phyloP scores from a whole-genome alignment of 2,888 invertebrate species.

The Caenorhabditis sp. region DNA sequence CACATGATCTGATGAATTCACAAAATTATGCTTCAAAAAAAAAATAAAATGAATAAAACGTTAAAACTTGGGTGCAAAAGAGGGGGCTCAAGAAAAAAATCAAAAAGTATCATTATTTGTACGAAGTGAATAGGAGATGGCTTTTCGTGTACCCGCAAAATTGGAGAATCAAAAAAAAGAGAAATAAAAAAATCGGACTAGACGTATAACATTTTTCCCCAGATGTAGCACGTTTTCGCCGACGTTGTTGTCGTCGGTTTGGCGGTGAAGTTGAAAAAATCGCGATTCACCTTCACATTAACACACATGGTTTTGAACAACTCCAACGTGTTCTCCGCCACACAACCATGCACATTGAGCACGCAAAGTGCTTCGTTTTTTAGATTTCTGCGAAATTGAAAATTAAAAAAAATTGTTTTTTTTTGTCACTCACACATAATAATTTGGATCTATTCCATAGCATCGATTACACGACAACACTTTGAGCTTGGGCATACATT shows the following conservation, averaged over 20 bases:
- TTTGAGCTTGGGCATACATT: not conserved
- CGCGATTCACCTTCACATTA: not conserved
- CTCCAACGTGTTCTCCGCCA: constrained; percentile 11
- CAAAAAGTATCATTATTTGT: too few species aligned
- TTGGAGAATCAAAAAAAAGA: too few species aligned
- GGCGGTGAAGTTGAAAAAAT: constrained; percentile 25
- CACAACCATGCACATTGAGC: constrained; percentile 27
- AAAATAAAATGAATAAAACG: too few species aligned
- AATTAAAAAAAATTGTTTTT: too few species aligned
- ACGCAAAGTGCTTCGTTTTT: too few species aligned
- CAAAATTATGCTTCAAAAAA: too few species aligned
- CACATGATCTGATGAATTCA: too few species aligned
- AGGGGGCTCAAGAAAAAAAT: too few species aligned
- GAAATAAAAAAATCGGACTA: not conserved
- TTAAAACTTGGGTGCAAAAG: too few species aligned
- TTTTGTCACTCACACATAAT: constrained; percentile 10
- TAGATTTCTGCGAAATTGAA: too few species aligned
- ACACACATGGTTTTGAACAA: constrained; percentile 6
- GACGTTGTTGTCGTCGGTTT: constrained; percentile 11
- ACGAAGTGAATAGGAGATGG: too few species aligned
- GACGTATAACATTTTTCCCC: constrained; percentile 6
- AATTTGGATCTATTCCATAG: constrained; percentile 32
- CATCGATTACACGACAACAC: constrained; percentile 27
- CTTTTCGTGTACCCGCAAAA: too few species aligned
- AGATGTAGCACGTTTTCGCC: not conserved